phyloP scores from a whole-genome alignment of 2,113 vertebrate genomes.

The Hipposideros armiger region DNA sequence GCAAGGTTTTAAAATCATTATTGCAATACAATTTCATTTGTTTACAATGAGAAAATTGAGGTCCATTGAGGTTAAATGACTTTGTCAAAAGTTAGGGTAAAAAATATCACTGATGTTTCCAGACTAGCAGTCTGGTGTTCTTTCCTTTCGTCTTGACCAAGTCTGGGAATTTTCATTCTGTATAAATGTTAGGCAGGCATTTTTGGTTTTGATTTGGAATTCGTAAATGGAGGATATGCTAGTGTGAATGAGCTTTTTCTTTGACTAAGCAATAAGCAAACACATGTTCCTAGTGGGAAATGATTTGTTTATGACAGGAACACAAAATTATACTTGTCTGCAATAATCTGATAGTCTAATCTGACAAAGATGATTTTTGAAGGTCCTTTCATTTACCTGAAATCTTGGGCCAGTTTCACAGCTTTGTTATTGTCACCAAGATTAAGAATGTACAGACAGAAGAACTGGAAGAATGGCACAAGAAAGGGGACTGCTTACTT shows the following conservation, averaged over 20 bases:
- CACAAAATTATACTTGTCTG: neutral
- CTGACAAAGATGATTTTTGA: slow-evolving; percentile 15
- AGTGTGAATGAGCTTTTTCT: slow-evolving; percentile 12
- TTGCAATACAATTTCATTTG: neutral
- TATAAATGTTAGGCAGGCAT: neutral
- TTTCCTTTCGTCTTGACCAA: slow-evolving; percentile 1
- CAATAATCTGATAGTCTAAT: neutral
- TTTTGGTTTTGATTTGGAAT: neutral
- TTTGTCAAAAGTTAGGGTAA: slow-evolving; percentile 34
- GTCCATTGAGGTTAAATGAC: slow-evolving; percentile 22
- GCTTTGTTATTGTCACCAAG: slow-evolving; percentile 5
- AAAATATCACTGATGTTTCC: slow-evolving; percentile 15
- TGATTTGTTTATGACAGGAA: slow-evolving; percentile 35
- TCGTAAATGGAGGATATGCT: neutral
- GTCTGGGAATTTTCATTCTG: neutral
- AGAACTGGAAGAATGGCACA: neutral
- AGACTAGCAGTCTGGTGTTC: neutral
- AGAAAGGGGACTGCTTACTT: neutral
- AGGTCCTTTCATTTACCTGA: neutral
- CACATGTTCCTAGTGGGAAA: neutral
- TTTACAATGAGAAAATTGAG: slow-evolving; percentile 40
- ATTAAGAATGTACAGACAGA: neutral
- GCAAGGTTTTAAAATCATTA: neutral
- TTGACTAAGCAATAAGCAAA: slow-evolving; percentile 43
- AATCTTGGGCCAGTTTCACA: neutral